Evolutionary conservation across 2,888 invertebrate genomes (phyloP).

Genomic region (Diaphora mendica): DNA sequence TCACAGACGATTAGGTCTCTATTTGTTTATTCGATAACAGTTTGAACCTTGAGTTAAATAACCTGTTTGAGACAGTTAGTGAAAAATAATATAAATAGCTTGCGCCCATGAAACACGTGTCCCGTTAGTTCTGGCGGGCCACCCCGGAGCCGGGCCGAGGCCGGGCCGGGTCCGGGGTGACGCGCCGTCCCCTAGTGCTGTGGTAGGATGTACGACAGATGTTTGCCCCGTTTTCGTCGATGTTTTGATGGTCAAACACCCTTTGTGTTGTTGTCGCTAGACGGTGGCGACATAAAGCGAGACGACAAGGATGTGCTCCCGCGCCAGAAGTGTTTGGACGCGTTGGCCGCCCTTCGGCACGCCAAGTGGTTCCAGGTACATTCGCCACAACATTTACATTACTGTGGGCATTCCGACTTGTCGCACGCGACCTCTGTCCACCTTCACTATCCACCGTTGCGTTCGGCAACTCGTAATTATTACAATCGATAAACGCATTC

Average conservation of each 20-base stretch:
- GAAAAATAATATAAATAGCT: not conserved
- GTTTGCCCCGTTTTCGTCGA: slow-evolving; percentile 85
- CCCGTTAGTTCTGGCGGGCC: not conserved
- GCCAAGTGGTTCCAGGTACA: slow-evolving; percentile 99
- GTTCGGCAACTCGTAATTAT: not conserved
- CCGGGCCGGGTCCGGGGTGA: not conserved
- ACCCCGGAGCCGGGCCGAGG: not conserved
- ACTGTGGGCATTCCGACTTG: slow-evolving; percentile 74
- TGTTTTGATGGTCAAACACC: slow-evolving; percentile 91
- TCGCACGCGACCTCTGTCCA: slow-evolving; percentile 34
- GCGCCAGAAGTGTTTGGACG: slow-evolving; percentile 99
- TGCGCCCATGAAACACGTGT: not conserved
- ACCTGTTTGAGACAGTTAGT: not conserved
- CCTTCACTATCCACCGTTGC: slow-evolving; percentile 4
- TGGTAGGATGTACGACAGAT: slow-evolving; percentile 55
- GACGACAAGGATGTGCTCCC: slow-evolving; percentile 97
- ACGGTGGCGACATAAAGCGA: slow-evolving; percentile 89
- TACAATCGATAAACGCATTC: not conserved
- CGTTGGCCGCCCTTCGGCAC: slow-evolving; percentile 99
- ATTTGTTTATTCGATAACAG: slow-evolving; percentile 1
- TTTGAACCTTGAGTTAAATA: not conserved
- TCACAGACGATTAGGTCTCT: slow-evolving; percentile 30
- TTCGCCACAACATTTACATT: slow-evolving; percentile 79
- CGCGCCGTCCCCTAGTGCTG: not conserved
- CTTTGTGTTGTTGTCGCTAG: slow-evolving; percentile 88